Percentiles rank a stretch among this genome's conserved stretches.
phyloP scores from a whole-genome alignment of 1,140 invertebrate genomes.

The Hirudo medicinalis region DNA sequence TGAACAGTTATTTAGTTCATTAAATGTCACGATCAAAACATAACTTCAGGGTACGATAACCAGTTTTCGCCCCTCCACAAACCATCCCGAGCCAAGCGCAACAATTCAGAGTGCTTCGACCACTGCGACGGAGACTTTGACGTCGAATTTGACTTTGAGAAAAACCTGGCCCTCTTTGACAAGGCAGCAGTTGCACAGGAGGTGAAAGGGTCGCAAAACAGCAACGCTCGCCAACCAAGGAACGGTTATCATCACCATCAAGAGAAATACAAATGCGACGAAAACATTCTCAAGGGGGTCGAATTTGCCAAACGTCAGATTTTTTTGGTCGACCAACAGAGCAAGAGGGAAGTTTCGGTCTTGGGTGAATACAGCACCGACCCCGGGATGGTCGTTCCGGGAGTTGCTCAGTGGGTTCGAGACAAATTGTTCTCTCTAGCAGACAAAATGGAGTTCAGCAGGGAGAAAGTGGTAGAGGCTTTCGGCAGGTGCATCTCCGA shows the following conservation, averaged over 20 bases:
- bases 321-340: constrained; percentile 53
- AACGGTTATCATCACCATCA: constrained; percentile 10
- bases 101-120: constrained; percentile 49
- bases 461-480: constrained; percentile 57
- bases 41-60: too few species aligned
- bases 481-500: constrained; percentile 62
- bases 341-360: constrained; percentile 54
- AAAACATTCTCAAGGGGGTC: constrained; percentile 61
- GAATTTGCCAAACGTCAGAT: constrained; percentile 58
- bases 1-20: too few species aligned
- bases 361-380: constrained; percentile 41
- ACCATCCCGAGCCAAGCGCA: constrained; percentile 38
- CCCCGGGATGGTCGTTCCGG: constrained; percentile 62
- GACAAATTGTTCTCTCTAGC: constrained; percentile 53
- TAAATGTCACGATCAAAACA: too few species aligned
- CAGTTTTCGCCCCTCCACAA: not conserved
- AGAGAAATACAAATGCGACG: constrained; percentile 58
- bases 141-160: constrained; percentile 78
- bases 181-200: constrained; percentile 60
- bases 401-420: constrained; percentile 54
- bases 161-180: constrained; percentile 76
- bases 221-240: not conserved
- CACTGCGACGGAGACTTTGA: constrained; percentile 47
- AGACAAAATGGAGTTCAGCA: constrained; percentile 53
- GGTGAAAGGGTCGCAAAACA: constrained; percentile 44